Conservation (phyloP, 2,888 invertebrate genomes). For the Netelia melanura region DNA sequence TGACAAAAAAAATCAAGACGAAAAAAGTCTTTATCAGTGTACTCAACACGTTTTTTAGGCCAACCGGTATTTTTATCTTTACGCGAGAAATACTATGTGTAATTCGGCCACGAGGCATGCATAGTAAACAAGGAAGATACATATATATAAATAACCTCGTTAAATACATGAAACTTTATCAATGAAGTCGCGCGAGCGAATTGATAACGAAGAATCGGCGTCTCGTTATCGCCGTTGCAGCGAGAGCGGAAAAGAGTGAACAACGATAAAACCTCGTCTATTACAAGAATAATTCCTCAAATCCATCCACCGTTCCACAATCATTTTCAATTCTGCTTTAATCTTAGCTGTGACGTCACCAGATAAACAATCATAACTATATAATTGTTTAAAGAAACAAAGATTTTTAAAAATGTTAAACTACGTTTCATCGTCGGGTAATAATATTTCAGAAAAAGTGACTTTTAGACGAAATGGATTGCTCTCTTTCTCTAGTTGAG, state of each 20-base stretch:
- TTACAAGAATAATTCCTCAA: neutral
- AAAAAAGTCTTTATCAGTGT: slow-evolving; percentile 8
- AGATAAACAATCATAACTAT: too few relatives aligned
- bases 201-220: neutral
- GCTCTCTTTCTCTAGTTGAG: neutral
- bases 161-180: slow-evolving; percentile 46
- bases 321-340: neutral
- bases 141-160: slow-evolving; percentile 2
- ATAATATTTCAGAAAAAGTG: slow-evolving; percentile 3
- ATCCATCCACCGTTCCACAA: neutral
- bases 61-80: slow-evolving; percentile 2
- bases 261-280: slow-evolving; percentile 18
- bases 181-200: slow-evolving; percentile 24
- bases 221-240: slow-evolving; percentile 24
- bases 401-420: too few relatives aligned
- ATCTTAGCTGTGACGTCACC: neutral
- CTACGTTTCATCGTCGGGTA: slow-evolving; percentile 3
- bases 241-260: neutral
- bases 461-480: slow-evolving; percentile 31
- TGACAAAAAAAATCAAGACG: neutral
- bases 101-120: neutral
- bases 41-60: neutral
- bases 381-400: too few relatives aligned
- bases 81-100: neutral
- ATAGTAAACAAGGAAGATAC: slow-evolving; percentile 40